Evolutionary conservation across 1,140 invertebrate genomes (phyloP), one percentile per base, ranked within the genome.

Genomic region (Phymastichus coffea): DNA sequence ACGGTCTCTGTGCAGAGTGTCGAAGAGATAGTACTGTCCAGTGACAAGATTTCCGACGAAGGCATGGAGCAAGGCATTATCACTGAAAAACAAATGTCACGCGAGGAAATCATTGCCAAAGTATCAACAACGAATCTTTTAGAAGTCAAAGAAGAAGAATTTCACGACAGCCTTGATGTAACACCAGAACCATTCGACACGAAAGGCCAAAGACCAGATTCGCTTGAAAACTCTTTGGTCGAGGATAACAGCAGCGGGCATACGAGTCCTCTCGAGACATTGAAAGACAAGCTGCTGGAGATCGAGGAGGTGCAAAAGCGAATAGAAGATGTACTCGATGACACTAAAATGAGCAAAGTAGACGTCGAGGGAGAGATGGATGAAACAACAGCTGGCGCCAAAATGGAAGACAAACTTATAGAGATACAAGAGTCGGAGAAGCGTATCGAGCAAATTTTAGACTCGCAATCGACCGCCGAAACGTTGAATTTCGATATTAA

Each of bases 111-210:
- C 28, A 20, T 25, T 20, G 33, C 10, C 19, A 14, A 15, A 22
- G 15, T 20, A 37, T 43, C 3, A 38, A 40, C 25, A 52, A 66
- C 7, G 49, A 30, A 22, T 6, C 43, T 35, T 10, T 25, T 46
- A 0, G 51, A 65, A 10, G 25, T 12, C 6, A 49, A 38, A 1
- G 71, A 69, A 2, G 67, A 73, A 44, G 44, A 60, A 1, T 72
- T 68, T 28, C 66, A 69, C 1, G 72, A 74, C 14, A 74, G 71
- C 22, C 48, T 74, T 6, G 71, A 74, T 30, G 69, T 70, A 0
- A 71, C 74, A 4, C 69, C 71, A 0, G 69, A 73, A 20, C 51
- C 56, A 0, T 8, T 40, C 0, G 59, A 69, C 14, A 2, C 54
- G 3, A 3, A 6, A 12, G 33, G 57, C 0, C 63, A 56, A 17